Conservation (phyloP, 2,113 vertebrate species). For the Vanacampus margaritifer region DNA sequence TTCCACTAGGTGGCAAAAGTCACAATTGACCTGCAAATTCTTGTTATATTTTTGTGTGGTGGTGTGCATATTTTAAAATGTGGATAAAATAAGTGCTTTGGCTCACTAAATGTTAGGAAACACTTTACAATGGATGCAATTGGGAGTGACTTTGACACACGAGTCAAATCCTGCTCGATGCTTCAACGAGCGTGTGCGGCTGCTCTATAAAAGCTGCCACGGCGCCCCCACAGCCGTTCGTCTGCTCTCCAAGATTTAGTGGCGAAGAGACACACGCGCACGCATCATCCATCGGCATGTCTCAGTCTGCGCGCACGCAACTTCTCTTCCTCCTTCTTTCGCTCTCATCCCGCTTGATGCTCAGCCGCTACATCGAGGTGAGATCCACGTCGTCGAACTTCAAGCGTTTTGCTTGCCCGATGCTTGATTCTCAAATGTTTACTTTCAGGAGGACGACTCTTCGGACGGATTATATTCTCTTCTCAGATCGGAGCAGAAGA, state of each 20-base stretch:
- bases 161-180: not conserved
- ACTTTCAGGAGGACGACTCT: constrained; percentile 47
- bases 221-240: constrained; percentile 29
- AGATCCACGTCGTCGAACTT: not conserved
- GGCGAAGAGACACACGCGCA: not conserved
- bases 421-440: not conserved
- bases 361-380: constrained; percentile 62
- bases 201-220: constrained; percentile 59
- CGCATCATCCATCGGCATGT: constrained; percentile 47
- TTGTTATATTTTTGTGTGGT: no score
- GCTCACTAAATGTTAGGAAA: no score
- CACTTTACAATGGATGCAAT: not conserved
- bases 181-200: not conserved
- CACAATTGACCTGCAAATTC: no score
- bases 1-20: no score
- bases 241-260: constrained; percentile 27
- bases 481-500: constrained; percentile 61
- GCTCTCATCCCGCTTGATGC: constrained; percentile 43
- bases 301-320: constrained; percentile 45
- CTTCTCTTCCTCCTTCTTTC: constrained; percentile 58
- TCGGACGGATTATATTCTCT: constrained; percentile 62
- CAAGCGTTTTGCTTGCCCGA: not conserved
- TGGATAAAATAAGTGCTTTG: no score
- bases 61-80: no score
- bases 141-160: constrained; percentile 1